Base-by-base conservation (phyloP, 2,888 invertebrate genomes). In the Tinea pellionella region DNA sequence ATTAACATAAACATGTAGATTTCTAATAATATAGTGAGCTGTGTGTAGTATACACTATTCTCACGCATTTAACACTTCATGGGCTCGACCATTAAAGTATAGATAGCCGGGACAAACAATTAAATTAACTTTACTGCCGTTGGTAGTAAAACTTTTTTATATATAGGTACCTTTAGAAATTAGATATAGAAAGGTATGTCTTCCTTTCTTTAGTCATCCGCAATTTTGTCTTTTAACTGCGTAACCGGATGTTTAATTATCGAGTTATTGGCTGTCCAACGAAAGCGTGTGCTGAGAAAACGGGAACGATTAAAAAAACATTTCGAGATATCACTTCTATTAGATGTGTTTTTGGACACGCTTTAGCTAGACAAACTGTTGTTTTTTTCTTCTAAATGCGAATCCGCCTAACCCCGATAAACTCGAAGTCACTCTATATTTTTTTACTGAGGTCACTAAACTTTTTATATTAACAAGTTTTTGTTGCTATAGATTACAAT, bases 51-150 rank as follows among this genome's bases (percentile, higher is more conserved):
- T n/a, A 24, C 6, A 24, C 24, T 24, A 55, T 55, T 55, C 29
- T 24, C 55, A 55, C 55, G 55, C 55, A 55, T 19, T 19, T 55
- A 55, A 29, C 55, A 55, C 55, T 55, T 55, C 47, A 47, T n/a
- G 15, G 47, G 16, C 47, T 7, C 47, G 47, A 13, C 47, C 47
- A 47, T 15, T 47, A 16, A 47, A 47, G 13, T 9, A 2, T 15
- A 47, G 9, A 47, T 42, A n/a, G 42, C 42, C 13, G 42, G 42
- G 42, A 42, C 42, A 42, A 42, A 42, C 42, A 42, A 42, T 42
- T 42, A 42, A 42, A 4, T 13, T 42, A n/a, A 15, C 2, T 47
- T 47, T 47, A 47, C 2, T 47, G 47, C 47, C 7, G 6, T n/a
- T n/a, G n/a, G 42, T 15, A n/a, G 47, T 47, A 47, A 47, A 47